Percentiles rank a stretch among this genome's conserved stretches.
phyloP scores from a whole-genome alignment of 2,888 invertebrate genomes.

The Saturnia japonica region DNA sequence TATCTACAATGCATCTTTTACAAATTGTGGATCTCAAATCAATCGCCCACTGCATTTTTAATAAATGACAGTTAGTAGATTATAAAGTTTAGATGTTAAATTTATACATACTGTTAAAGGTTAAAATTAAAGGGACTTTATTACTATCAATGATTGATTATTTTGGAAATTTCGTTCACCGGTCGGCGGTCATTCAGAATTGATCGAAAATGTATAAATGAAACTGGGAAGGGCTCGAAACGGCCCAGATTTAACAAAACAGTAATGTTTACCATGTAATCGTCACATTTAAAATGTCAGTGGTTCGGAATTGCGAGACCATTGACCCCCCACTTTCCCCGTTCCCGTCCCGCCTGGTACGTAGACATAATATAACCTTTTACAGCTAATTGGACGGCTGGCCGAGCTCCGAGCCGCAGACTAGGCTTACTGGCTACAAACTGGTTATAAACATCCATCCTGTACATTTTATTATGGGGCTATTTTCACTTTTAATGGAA shows the following conservation, averaged over 20 bases:
- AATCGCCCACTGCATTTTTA: too few species aligned
- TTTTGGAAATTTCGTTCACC: not conserved
- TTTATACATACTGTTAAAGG: too few species aligned
- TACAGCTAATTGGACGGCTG: constrained; percentile 43
- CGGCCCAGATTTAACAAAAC: constrained; percentile 1
- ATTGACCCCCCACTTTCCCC: constrained; percentile 55
- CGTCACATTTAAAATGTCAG: constrained; percentile 21
- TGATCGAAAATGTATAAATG: not conserved
- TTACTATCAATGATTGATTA: not conserved
- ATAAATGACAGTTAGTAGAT: too few species aligned
- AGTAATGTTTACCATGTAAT: constrained; percentile 15
- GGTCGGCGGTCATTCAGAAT: too few species aligned
- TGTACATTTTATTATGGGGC: constrained; percentile 11
- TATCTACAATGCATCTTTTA: too few species aligned
- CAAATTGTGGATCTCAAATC: too few species aligned
- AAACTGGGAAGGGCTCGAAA: not conserved
- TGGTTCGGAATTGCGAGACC: constrained; percentile 29
- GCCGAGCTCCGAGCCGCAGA: not conserved
- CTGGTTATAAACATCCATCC: constrained; percentile 12
- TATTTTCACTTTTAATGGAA: constrained; percentile 12
- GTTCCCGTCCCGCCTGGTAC: constrained; percentile 30
- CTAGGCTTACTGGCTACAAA: not conserved
- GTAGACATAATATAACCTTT: constrained; percentile 51
- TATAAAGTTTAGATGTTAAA: too few species aligned
- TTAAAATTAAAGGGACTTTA: not conserved